Evolutionary conservation across 2,888 invertebrate species (phyloP).

Genomic region (Neria commutata): DNA sequence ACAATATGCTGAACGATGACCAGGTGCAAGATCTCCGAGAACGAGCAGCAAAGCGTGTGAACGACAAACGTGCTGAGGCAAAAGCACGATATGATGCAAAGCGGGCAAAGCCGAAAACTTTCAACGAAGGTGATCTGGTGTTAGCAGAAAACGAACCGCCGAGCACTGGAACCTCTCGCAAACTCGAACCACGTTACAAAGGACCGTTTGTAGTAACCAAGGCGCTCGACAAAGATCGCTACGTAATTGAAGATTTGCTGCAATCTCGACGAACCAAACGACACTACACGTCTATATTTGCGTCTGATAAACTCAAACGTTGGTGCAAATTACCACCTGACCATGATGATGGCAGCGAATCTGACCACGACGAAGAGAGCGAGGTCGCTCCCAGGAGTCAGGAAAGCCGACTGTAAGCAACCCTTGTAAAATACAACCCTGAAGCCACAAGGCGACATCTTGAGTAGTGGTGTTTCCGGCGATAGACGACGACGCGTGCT

Average conservation of each 20-base stretch:
- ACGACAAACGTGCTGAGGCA: neutral
- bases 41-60: neutral
- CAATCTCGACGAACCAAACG: neutral
- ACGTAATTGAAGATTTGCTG: slow-evolving; percentile 3
- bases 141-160: slow-evolving; percentile 13
- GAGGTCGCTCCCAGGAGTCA: too few species aligned
- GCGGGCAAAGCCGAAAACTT: neutral
- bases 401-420: too few species aligned
- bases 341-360: neutral
- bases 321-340: neutral
- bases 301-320: neutral
- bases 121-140: neutral
- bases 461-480: too few species aligned
- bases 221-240: slow-evolving; percentile 10
- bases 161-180: slow-evolving; percentile 13
- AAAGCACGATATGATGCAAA: neutral
- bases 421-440: too few species aligned
- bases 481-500: too few species aligned
- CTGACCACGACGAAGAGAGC: too few species aligned
- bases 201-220: slow-evolving; percentile 13
- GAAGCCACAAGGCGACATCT: too few species aligned
- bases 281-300: neutral
- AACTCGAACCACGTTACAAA: slow-evolving; percentile 20
- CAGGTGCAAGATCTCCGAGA: neutral
- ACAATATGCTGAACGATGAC: neutral